Percentiles rank a stretch among this genome's conserved stretches.
Evolutionary conservation across 2,888 invertebrate species (phyloP).

Genomic region (Drosophila subsilvestris): DNA sequence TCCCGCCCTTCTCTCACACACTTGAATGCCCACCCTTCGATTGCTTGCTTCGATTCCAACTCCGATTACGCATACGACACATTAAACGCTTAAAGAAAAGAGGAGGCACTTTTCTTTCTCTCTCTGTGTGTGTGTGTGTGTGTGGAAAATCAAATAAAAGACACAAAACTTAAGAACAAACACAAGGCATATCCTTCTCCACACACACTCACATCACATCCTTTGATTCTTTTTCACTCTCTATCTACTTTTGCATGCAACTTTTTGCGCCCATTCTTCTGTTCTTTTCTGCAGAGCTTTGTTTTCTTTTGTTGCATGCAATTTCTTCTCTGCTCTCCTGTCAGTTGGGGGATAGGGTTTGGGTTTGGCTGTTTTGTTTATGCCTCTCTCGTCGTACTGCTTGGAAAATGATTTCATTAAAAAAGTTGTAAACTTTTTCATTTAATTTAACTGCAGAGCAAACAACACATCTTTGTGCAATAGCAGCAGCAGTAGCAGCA

Average conservation of each 20-base stretch:
- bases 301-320: constrained; percentile 36
- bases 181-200: constrained; percentile 24
- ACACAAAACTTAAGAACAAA: constrained; percentile 55
- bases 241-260: constrained; percentile 20
- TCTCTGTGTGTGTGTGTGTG: constrained; percentile 11
- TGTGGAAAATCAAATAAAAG: constrained; percentile 51
- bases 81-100: constrained; percentile 62
- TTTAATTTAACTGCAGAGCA: constrained; percentile 75
- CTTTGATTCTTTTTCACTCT: constrained; percentile 40
- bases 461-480: constrained; percentile 75
- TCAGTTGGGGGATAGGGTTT: constrained; percentile 46
- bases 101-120: neutral
- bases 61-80: constrained; percentile 70
- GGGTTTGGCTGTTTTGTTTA: constrained; percentile 61
- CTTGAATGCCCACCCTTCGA: constrained; percentile 42
- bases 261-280: constrained; percentile 26
- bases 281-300: neutral
- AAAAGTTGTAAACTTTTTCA: constrained; percentile 79
- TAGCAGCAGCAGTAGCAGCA: neutral
- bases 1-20: constrained; percentile 4
- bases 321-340: constrained; percentile 49
- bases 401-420: constrained; percentile 78
- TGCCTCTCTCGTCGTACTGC: constrained; percentile 59
- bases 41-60: constrained; percentile 17
- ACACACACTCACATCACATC: constrained; percentile 15